These are phyloP conservation scores for Schlechtendalia chinensis DNA, from an alignment of 1,140 invertebrate species.

Conservation along the genomic window DNA sequence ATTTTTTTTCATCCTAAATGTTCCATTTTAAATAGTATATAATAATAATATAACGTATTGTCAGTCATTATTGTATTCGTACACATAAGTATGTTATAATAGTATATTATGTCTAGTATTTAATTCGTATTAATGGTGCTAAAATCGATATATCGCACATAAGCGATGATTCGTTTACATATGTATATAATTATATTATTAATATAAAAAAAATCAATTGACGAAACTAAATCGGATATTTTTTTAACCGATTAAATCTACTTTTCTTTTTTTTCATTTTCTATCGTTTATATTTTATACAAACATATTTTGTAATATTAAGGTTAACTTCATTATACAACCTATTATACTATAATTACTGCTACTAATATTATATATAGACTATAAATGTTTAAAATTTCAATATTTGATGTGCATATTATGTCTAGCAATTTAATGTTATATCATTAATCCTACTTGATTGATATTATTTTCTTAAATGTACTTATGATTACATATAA, in stretches of 20 bases:
- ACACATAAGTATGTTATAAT: neutral
- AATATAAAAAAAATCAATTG: neutral
- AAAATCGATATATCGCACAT: constrained; percentile 16
- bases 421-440: neutral
- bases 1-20: neutral
- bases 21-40: neutral
- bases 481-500: neutral
- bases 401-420: neutral
- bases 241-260: neutral
- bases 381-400: neutral
- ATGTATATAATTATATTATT: too few relatives aligned
- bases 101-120: neutral
- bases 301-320: neutral
- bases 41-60: neutral
- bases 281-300: neutral
- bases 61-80: neutral
- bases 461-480: constrained; percentile 30
- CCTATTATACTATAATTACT: neutral
- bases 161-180: neutral
- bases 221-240: neutral
- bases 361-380: neutral
- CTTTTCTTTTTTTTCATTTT: neutral
- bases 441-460: constrained; percentile 6
- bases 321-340: neutral
- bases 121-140: constrained; percentile 21